These are phyloP conservation scores for Micropoecilia bifurca DNA, from an alignment of 2,797 vertebrate species.

Conservation along the genomic window DNA sequence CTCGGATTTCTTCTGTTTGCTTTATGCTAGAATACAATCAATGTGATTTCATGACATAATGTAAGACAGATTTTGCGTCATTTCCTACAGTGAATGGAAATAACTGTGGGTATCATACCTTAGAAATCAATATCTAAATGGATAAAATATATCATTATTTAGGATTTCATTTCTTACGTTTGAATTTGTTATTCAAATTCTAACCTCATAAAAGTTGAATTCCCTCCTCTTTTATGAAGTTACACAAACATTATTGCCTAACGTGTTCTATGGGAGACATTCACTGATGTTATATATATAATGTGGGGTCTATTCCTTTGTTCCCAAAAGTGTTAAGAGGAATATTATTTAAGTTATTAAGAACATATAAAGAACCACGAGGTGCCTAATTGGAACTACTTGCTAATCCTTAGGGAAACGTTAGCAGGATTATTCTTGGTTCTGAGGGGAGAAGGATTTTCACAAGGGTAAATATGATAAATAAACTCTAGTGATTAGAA, in stretches of 20 bases:
- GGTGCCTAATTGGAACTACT: conserved; percentile 48
- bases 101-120: neutral
- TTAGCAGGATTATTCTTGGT: conserved; percentile 19
- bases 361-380: conserved; percentile 38
- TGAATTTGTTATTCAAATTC: conserved; percentile 5
- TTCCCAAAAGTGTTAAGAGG: conserved; percentile 39
- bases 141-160: neutral
- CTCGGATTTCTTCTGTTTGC: neutral
- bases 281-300: conserved; percentile 56
- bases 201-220: neutral
- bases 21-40: neutral
- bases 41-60: neutral
- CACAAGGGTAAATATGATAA: conserved; percentile 16
- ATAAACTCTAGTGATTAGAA: conserved; percentile 39
- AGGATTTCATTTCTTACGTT: neutral
- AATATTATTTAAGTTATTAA: conserved; percentile 53
- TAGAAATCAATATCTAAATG: neutral
- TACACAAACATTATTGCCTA: conserved; percentile 19
- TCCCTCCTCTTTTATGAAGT: neutral
- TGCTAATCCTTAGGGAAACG: conserved; percentile 51
- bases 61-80: neutral
- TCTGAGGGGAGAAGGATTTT: conserved; percentile 30
- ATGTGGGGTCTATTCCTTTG: conserved; percentile 24
- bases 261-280: conserved; percentile 24
- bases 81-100: neutral